A percentile compares a stretch with the other conserved stretches of the same genome.
Conservation (phyloP, 2,113 vertebrate species). For the Perccottus glenii region DNA sequence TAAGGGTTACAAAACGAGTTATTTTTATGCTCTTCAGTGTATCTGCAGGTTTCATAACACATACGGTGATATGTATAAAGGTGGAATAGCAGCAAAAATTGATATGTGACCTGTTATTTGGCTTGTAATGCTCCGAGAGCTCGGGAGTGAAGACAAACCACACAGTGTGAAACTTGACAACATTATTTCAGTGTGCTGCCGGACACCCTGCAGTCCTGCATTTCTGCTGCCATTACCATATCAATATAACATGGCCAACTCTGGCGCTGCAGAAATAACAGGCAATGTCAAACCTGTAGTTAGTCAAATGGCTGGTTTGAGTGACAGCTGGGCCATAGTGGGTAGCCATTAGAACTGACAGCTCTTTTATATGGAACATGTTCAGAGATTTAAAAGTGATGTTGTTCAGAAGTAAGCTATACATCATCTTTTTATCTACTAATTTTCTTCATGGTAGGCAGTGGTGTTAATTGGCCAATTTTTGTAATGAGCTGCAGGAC, state of each 20-base stretch:
- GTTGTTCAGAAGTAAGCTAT: too few species aligned
- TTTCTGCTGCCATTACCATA: constrained; percentile 1
- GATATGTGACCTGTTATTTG: not conserved
- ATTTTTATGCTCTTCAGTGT: not conserved
- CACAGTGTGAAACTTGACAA: not conserved
- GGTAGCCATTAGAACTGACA: not conserved
- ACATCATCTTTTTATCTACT: too few species aligned
- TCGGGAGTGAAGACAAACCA: not conserved
- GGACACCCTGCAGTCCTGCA: not conserved
- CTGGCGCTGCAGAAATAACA: constrained; percentile 2
- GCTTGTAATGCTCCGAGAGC: not conserved
- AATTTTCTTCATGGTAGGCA: too few species aligned
- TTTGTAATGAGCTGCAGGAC: too few species aligned
- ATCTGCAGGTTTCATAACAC: constrained; percentile 8
- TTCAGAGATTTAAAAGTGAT: too few species aligned
- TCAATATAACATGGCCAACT: not conserved
- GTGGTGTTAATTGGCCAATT: too few species aligned
- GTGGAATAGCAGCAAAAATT: not conserved
- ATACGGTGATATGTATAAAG: not conserved
- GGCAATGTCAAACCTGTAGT: not conserved
- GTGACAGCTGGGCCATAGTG: not conserved
- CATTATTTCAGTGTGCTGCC: not conserved
- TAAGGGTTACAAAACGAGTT: not conserved
- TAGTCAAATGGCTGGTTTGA: not conserved
- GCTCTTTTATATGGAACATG: not conserved